Conservation (phyloP, 2,888 invertebrate genomes). For the Dasypogon diadema region DNA sequence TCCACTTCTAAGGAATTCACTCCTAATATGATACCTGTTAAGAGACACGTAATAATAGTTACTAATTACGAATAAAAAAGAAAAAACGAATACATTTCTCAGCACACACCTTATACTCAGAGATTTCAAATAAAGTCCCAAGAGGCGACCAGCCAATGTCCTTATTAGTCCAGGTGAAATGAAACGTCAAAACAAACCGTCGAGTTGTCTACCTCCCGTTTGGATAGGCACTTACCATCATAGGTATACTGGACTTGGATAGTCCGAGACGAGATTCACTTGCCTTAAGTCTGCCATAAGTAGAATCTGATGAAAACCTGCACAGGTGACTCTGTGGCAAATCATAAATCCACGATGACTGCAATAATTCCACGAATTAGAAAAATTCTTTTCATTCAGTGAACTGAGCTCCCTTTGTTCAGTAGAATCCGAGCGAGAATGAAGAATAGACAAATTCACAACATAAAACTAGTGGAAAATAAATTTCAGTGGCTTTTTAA, state of each 20-base stretch:
- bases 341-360: not conserved
- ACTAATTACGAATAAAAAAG: constrained; percentile 8
- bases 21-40: constrained; percentile 41
- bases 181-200: not conserved
- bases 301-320: constrained; percentile 2
- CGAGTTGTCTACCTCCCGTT: not conserved
- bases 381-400: constrained; percentile 43
- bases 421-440: too few species aligned
- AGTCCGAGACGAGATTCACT: not conserved
- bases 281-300: not conserved
- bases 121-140: not conserved
- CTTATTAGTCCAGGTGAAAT: constrained; percentile 41
- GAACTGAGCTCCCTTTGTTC: too few species aligned
- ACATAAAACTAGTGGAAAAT: too few species aligned
- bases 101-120: not conserved
- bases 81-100: not conserved
- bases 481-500: too few species aligned
- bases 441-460: too few species aligned
- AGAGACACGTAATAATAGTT: constrained; percentile 13
- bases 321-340: not conserved
- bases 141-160: not conserved
- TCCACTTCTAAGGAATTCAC: not conserved
- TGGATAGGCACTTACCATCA: not conserved
- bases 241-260: not conserved
- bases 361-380: constrained; percentile 33